phyloP scores from a whole-genome alignment of 2,113 vertebrate genomes.

The Baryphthengus martii region DNA sequence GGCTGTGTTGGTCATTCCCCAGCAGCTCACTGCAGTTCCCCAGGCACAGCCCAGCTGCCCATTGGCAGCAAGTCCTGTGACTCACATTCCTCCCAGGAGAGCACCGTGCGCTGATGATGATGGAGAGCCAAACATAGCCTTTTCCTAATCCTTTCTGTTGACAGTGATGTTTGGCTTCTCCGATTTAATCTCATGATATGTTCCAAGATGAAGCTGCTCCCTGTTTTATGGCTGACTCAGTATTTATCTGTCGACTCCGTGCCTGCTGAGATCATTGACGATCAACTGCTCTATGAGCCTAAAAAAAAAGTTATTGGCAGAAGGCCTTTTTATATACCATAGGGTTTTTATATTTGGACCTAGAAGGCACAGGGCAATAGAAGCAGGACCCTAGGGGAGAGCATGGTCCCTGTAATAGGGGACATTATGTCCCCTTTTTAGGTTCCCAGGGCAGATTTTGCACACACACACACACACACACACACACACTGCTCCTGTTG shows the following conservation, averaged over 20 bases:
- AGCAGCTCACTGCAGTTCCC: not conserved
- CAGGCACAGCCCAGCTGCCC: not conserved
- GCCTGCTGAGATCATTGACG: not conserved
- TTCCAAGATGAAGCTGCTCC: slow-evolving; percentile 3
- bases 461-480: not conserved
- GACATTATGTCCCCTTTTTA: not conserved
- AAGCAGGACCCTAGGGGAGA: not conserved
- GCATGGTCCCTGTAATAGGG: not conserved
- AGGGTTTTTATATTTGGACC: not conserved
- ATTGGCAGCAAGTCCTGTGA: not conserved
- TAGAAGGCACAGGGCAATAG: not conserved
- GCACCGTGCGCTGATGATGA: not conserved
- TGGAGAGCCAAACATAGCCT: not conserved
- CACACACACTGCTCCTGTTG: not conserved
- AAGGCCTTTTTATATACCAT: not conserved
- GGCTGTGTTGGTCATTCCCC: not conserved
- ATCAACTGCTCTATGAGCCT: not conserved
- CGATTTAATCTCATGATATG: not conserved
- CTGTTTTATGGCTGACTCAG: not conserved
- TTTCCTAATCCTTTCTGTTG: not conserved
- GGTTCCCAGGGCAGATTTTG: not conserved
- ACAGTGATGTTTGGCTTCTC: not conserved
- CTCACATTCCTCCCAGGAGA: not conserved
- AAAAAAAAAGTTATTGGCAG: not conserved
- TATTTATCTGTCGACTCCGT: not conserved